These are phyloP conservation scores for Aptenodytes patagonicus DNA, from an alignment of 2,113 vertebrate genomes.

Conservation along the genomic window DNA sequence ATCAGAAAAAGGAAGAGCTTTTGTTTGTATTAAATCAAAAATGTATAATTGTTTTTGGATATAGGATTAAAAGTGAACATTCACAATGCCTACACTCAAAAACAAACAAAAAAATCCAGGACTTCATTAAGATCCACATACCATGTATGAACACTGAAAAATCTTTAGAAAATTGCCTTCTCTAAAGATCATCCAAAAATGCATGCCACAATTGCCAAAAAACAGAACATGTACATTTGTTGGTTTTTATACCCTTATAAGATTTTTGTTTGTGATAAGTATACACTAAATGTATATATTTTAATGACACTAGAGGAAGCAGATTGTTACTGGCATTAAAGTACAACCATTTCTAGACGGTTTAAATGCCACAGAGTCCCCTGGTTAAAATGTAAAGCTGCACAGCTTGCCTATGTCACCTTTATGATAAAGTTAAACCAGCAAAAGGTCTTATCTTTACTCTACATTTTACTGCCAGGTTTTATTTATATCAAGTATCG, in stretches of 20 bases:
- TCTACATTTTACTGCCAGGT: slow-evolving; percentile 87
- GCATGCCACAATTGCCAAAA: slow-evolving; percentile 78
- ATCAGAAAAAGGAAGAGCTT: slow-evolving; percentile 75
- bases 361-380: slow-evolving; percentile 99
- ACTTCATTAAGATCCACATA: slow-evolving; percentile 76
- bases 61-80: slow-evolving; percentile 75
- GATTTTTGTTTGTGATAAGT: slow-evolving; percentile 83
- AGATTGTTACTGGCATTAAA: slow-evolving; percentile 98
- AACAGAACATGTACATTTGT: slow-evolving; percentile 81
- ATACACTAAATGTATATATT: slow-evolving; percentile 87
- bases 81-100: slow-evolving; percentile 79
- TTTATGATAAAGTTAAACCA: slow-evolving; percentile 82
- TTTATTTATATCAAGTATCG: slow-evolving; percentile 90
- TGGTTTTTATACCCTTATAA: slow-evolving; percentile 73
- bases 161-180: slow-evolving; percentile 72
- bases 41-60: slow-evolving; percentile 69
- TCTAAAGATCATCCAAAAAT: slow-evolving; percentile 76
- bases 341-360: slow-evolving; percentile 94
- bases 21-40: slow-evolving; percentile 63
- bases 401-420: slow-evolving; percentile 94
- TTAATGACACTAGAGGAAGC: slow-evolving; percentile 86
- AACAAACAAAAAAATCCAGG: slow-evolving; percentile 66
- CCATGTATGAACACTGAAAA: slow-evolving; percentile 80
- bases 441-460: slow-evolving; percentile 80
- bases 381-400: slow-evolving; percentile 98